Percentiles rank a stretch among this genome's conserved stretches.
These are phyloP conservation scores for Frankliniella fusca DNA, from an alignment of 2,888 invertebrate genomes.

Conservation along the genomic window DNA sequence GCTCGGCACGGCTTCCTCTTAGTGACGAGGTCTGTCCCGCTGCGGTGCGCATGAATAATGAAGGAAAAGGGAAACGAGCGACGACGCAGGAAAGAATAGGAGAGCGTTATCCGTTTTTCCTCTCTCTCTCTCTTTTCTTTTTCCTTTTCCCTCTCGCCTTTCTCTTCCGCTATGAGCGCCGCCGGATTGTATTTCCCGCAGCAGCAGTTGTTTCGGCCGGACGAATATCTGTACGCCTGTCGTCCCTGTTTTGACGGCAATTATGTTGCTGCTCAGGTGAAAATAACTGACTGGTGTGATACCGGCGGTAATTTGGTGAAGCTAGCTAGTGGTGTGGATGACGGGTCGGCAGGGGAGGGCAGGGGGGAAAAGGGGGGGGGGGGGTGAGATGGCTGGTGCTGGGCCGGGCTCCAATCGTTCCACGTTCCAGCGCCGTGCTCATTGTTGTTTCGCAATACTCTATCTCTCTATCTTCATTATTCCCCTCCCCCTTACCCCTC, in stretches of 20 bases:
- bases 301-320: no score
- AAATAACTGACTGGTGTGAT: no score
- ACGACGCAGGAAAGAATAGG: background rate
- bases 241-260: no score
- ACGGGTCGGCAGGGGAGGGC: no score
- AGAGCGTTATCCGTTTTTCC: background rate
- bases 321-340: no score
- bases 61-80: background rate
- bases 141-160: background rate
- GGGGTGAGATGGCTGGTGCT: background rate
- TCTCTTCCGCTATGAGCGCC: no score
- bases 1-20: background rate
- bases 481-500: background rate
- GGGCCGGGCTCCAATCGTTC: background rate
- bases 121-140: background rate
- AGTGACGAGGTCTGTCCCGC: background rate
- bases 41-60: background rate
- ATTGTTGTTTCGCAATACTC: conserved; percentile 3
- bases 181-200: no score
- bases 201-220: no score
- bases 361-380: no score
- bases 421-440: background rate
- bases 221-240: no score
- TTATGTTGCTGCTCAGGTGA: no score
- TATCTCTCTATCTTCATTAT: background rate